Base-by-base conservation (phyloP, 2,113 vertebrate species). In the Arenaria interpres region DNA sequence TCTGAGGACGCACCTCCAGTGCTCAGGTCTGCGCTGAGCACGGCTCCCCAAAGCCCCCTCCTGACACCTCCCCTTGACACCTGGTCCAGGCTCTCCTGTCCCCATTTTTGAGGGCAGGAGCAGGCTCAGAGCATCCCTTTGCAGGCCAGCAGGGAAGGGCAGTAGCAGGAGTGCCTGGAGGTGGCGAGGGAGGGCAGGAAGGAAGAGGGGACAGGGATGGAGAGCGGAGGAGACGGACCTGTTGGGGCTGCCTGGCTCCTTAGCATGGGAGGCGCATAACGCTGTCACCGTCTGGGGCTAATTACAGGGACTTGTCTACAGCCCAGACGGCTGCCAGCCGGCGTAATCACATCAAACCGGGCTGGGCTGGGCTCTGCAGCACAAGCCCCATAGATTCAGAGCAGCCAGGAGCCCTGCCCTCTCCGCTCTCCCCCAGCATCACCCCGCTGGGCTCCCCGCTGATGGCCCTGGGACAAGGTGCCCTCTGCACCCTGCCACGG, bases 231-330 rank as follows among this genome's bases (percentile, higher is more conserved):
- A 96, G 92, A n/a, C 39, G 0, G 88, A 96, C 94, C 96, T 94
- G 86, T 88, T 30, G 79, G 90, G 80, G 90, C 90, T 93, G 96
- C 93, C 93, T 25, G 68, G 72, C 91, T 94, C 90, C 90, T 96
- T 95, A 92, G 90, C 95, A 87, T 91, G 92, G 79, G 81, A 85
- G 93, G 86, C 2, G 59, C 57, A 56, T 68, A 87, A 80, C 53
- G 33, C 68, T 96, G 95, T 94, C 92, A 94, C 95, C 18, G 94
- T 97, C 96, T 97, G 94, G 62, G 81, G 90, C 85, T 97, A 97
- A 97, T 97, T 97, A 94, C 90, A 93, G 93, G 96, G 94, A 92
- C 86, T 83, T 48, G 86, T 76, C 57, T 90, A 18, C 87, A 89
- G 90, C 88, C 94, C 95, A 97, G 96, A 94, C 95, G 45, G 90